Conservation (phyloP, 1,140 invertebrate species). For the Cydia amplana region DNA sequence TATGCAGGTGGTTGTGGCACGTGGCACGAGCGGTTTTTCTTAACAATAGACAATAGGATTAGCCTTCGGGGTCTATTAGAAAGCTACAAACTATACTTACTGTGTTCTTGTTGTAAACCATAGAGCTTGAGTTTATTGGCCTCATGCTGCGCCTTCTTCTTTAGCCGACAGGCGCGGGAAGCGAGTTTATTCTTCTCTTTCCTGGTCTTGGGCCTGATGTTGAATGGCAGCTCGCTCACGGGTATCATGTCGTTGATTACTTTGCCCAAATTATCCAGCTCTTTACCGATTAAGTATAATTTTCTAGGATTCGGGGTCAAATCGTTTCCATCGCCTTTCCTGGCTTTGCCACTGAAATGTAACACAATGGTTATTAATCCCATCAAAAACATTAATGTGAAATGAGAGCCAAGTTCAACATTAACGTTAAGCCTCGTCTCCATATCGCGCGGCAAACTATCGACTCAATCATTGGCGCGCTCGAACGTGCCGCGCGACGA, state of each 20-base stretch:
- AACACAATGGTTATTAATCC: neutral
- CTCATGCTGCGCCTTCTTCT: conserved; percentile 97
- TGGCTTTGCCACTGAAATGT: conserved; percentile 90
- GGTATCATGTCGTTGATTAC: conserved; percentile 98
- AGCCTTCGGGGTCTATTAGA: too few species aligned
- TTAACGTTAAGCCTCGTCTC: too few species aligned
- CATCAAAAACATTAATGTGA: too few species aligned
- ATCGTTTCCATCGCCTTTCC: conserved; percentile 98
- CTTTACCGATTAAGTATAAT: conserved; percentile 93
- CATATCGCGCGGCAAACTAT: too few species aligned
- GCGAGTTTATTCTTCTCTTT: conserved; percentile 99
- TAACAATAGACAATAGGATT: too few species aligned
- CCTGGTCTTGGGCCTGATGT: conserved; percentile 92
- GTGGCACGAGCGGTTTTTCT: too few species aligned
- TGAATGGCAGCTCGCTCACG: conserved; percentile 94
- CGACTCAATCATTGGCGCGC: too few species aligned
- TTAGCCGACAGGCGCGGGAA: conserved; percentile 95
- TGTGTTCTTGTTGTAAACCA: conserved; percentile 96
- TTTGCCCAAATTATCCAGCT: conserved; percentile 93
- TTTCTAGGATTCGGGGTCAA: conserved; percentile 96
- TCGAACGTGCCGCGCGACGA: too few species aligned
- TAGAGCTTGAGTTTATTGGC: conserved; percentile 97
- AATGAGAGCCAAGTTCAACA: too few species aligned
- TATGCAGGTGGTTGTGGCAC: too few species aligned
- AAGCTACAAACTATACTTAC: too few species aligned